phyloP scores from a whole-genome alignment of 2,797 vertebrate species.

The Dryobates pubescens region DNA sequence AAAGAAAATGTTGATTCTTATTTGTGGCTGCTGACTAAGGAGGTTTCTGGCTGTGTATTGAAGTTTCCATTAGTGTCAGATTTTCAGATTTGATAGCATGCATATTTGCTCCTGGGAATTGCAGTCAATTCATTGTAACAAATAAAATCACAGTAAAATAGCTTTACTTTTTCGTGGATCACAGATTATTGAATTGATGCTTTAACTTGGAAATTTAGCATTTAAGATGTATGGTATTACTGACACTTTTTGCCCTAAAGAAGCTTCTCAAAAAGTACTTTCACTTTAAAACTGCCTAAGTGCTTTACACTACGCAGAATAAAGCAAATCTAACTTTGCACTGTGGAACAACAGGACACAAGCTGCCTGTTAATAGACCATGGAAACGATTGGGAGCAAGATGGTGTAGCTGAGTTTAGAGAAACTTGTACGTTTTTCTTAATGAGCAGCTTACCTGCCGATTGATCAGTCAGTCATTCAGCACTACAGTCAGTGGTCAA shows the following conservation, averaged over 20 bases:
- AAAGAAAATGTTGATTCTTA: background rate
- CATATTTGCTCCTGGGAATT: slow-evolving; percentile 3
- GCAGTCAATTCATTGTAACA: slow-evolving; percentile 20
- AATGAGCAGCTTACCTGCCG: slow-evolving; percentile 54
- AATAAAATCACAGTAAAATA: slow-evolving; percentile 56
- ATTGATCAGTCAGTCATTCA: slow-evolving; percentile 42
- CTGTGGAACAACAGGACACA: slow-evolving; percentile 45
- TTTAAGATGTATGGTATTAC: slow-evolving; percentile 27
- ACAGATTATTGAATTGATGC: slow-evolving; percentile 35
- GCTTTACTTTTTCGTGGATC: slow-evolving; percentile 33
- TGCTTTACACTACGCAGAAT: slow-evolving; percentile 6
- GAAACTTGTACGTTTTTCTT: slow-evolving; percentile 64
- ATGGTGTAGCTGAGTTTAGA: slow-evolving; percentile 33
- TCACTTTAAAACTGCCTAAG: slow-evolving; percentile 31
- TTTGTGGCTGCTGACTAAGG: slow-evolving; percentile 38
- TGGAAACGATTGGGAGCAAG: slow-evolving; percentile 50
- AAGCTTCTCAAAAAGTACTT: slow-evolving; percentile 19
- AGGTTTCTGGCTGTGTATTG: background rate
- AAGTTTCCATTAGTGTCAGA: slow-evolving; percentile 53
- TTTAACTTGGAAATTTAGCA: slow-evolving; percentile 47
- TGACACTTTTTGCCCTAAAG: slow-evolving; percentile 28
- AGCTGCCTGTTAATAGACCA: slow-evolving; percentile 29
- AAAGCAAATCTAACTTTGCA: slow-evolving; percentile 39
- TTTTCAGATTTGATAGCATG: slow-evolving; percentile 48
- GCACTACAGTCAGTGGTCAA: slow-evolving; percentile 40